Evolutionary conservation across 23 tunicate genomes (phyloP).

Genomic region (Ascidia mentula): DNA sequence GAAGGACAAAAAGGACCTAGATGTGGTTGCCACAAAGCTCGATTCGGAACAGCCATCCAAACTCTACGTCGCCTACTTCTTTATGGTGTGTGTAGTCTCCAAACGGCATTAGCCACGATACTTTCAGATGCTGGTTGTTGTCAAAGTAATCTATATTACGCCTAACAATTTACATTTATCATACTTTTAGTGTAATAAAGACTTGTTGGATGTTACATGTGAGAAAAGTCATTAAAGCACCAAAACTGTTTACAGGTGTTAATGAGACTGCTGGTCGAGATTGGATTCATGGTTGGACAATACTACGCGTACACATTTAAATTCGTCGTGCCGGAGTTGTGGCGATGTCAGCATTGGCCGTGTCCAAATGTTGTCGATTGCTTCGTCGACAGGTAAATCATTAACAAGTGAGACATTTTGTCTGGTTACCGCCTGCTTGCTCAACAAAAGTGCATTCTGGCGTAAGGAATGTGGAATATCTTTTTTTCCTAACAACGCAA

Average conservation of each 20-base stretch:
- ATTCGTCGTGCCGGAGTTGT: conserved; percentile 79
- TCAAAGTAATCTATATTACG: too few relatives aligned
- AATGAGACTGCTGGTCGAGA: conserved; percentile 40
- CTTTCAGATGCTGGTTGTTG: too few relatives aligned
- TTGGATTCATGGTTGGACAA: conserved; percentile 84
- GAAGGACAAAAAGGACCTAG: conserved; percentile 47
- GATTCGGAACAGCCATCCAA: conserved; percentile 58
- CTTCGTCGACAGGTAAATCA: conserved; percentile 59
- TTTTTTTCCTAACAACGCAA: too few relatives aligned
- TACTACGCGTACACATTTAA: conserved; percentile 69
- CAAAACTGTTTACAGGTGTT: too few relatives aligned
- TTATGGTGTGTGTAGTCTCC: conserved; percentile 75
- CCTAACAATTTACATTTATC: too few relatives aligned
- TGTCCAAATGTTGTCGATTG: conserved; percentile 89
- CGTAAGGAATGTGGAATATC: too few relatives aligned
- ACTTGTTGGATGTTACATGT: too few relatives aligned
- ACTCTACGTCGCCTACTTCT: conserved; percentile 70
- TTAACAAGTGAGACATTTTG: neutral
- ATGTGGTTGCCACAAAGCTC: conserved; percentile 61
- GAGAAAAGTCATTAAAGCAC: too few relatives aligned
- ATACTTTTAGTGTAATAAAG: too few relatives aligned
- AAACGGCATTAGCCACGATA: too few relatives aligned
- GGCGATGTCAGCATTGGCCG: conserved; percentile 85
- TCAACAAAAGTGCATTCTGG: too few relatives aligned
- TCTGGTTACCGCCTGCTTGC: neutral